Conservation (phyloP, 1,140 invertebrate species). For the Calephelis virginiensis region DNA sequence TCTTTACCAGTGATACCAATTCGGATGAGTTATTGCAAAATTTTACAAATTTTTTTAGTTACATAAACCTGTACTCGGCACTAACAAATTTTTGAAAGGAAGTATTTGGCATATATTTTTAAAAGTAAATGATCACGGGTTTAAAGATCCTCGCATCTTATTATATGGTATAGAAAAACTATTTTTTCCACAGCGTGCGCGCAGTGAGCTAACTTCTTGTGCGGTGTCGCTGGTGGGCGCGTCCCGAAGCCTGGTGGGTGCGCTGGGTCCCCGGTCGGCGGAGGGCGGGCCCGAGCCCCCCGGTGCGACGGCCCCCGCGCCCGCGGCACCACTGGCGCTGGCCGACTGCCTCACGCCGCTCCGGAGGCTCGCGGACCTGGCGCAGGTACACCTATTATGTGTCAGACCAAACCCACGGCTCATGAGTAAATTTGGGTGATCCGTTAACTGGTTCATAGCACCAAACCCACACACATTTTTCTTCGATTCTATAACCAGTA, state of each 20-base stretch:
- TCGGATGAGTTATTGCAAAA: no score
- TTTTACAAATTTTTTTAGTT: no score
- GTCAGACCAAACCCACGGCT: no score
- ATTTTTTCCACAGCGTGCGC: slow-evolving; percentile 78
- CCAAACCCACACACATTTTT: no score
- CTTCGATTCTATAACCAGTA: no score
- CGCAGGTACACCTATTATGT: slow-evolving; percentile 59
- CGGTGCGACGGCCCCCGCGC: slow-evolving; percentile 58
- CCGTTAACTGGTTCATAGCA: no score
- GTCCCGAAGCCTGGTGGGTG: slow-evolving; percentile 90
- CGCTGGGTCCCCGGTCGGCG: slow-evolving; percentile 81
- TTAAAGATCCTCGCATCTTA: background rate
- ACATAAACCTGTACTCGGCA: no score
- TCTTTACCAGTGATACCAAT: no score
- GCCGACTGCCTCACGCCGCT: slow-evolving; percentile 85
- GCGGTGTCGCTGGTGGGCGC: slow-evolving; percentile 90
- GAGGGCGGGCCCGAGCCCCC: slow-evolving; percentile 77
- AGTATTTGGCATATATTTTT: no score
- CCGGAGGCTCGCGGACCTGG: slow-evolving; percentile 83
- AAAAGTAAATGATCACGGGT: background rate
- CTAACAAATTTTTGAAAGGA: no score
- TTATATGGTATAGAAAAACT: no score
- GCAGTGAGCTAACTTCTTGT: slow-evolving; percentile 88
- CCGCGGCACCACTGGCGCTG: slow-evolving; percentile 82
- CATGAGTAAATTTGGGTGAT: no score